Conservation (phyloP, 2,113 vertebrate genomes). For the Hippotragus niger region DNA sequence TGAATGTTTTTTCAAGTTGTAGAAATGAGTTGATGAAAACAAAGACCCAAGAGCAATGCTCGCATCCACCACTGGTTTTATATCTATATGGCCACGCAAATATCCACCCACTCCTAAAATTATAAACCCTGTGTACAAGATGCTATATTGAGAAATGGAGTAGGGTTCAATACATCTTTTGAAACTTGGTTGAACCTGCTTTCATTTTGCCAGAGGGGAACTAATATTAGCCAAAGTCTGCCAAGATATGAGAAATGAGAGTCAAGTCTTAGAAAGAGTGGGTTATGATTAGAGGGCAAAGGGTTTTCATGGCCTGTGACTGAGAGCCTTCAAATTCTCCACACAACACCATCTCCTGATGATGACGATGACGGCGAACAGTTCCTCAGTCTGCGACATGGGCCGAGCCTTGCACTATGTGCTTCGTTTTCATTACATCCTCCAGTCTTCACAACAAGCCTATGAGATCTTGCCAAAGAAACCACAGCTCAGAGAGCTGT, state of each 20-base stretch:
- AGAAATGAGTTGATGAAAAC: slow-evolving; percentile 58
- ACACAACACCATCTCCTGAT: background rate
- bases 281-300: background rate
- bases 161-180: background rate
- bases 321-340: background rate
- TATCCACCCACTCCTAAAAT: background rate
- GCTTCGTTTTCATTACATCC: background rate
- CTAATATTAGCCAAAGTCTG: slow-evolving; percentile 17
- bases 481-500: background rate
- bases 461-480: background rate
- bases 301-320: background rate
- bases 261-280: background rate
- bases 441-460: background rate
- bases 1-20: slow-evolving; percentile 65
- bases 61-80: slow-evolving; percentile 49
- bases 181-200: slow-evolving; percentile 3
- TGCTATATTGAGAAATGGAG: background rate
- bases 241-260: slow-evolving; percentile 33
- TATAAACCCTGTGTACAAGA: background rate
- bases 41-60: slow-evolving; percentile 51
- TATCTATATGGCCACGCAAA: slow-evolving; percentile 35
- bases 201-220: slow-evolving; percentile 34
- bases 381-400: background rate
- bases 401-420: background rate
- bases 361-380: background rate